Evolutionary conservation across 2,797 vertebrate genomes (phyloP).

Genomic region (Neomorphus geoffroyi): DNA sequence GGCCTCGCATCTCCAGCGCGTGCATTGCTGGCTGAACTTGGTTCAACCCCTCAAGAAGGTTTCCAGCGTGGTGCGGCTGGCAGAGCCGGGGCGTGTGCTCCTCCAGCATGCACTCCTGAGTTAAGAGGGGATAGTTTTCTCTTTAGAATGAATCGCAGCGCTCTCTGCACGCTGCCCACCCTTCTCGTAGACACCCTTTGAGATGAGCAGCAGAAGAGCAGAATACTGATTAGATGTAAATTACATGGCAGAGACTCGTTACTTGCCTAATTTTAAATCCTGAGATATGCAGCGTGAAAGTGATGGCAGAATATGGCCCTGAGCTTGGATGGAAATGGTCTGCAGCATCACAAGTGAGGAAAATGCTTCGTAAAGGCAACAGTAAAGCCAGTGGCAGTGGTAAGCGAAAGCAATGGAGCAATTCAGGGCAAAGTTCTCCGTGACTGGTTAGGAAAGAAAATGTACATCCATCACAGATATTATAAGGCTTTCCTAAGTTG

Average conservation of each 20-base stretch:
- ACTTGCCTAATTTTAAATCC: conserved; percentile 69
- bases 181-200: conserved; percentile 64
- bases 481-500: neutral
- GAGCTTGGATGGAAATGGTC: conserved; percentile 62
- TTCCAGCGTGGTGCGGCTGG: neutral
- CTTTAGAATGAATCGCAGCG: conserved; percentile 20
- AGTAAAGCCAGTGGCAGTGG: neutral
- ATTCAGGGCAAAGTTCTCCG: conserved; percentile 45
- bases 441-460: conserved; percentile 2
- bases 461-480: conserved; percentile 13
- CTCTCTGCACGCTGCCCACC: conserved; percentile 49
- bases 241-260: conserved; percentile 63
- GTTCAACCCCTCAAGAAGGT: neutral
- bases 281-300: conserved; percentile 62
- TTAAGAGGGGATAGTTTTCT: conserved; percentile 25
- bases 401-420: conserved; percentile 5
- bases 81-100: neutral
- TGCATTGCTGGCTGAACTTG: neutral
- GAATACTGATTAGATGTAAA: conserved; percentile 69
- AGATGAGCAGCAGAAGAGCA: conserved; percentile 58
- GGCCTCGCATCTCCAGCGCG: neutral
- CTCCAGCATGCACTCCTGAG: neutral
- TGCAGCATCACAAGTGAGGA: conserved; percentile 33
- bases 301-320: conserved; percentile 63
- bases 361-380: conserved; percentile 58